Base-by-base conservation (phyloP, 1,140 invertebrate species). In the Dreissena rostriformis region DNA sequence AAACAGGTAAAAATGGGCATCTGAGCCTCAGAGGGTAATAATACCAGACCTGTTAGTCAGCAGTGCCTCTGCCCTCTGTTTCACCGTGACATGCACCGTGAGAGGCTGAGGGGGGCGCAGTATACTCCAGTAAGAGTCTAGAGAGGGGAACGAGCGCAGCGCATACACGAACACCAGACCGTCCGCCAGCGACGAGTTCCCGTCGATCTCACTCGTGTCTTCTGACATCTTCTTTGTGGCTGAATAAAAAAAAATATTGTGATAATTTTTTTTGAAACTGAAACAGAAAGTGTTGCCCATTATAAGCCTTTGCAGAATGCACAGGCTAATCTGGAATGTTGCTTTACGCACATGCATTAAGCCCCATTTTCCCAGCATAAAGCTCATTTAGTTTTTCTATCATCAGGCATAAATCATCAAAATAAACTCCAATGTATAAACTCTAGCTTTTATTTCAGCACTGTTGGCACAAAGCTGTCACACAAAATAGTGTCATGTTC, bases 121-220 rank as follows among this genome's bases (percentile, higher is more conserved):
- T 66, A 65, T 86, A 49, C 70, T 82, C 87, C 88, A 90, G 78
- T 89, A 92, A 19, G 66, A 51, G 49, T 92, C 92, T 24, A 92
- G 73, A 7, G 88, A 77, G 14, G 89, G 88, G 85, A 91, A 92
- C 19, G 88, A 89, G 4, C 86, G 78, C 19, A 92, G 75, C 19
- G 85, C 84, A 55, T 88, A 91, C 4, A 91, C 88, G 82, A 90
- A 92, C 29, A 92, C 57, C 12, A 86, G 74, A 88, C 79, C 84
- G 63, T 52, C 82, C 84, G 49, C 22, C 79, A 55, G 29, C 28
- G 51, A 52, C 24, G 28, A 65, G 19, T 75, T 86, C 28, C 55
- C 70, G 52, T 81, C 73, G 55, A 77, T 72, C 68, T 86, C 73
- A 71, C 61, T 49, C 4, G 63, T 53, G 2, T 74, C 80, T 11